Conservation (phyloP, 1,140 invertebrate genomes). For the Trissolcus basalis region DNA sequence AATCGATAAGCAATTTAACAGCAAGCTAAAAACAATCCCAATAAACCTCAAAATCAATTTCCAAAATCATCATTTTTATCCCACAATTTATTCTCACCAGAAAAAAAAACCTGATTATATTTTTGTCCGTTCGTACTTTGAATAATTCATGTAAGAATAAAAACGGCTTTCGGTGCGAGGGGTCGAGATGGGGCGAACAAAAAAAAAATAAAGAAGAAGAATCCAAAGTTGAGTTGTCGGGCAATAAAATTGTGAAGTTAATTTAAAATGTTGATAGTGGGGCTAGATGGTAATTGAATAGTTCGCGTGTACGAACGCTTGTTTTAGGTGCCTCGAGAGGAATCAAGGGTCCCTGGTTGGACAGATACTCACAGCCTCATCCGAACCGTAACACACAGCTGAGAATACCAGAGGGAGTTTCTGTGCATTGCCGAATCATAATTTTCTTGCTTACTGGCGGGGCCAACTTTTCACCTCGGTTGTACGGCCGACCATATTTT, state of each 20-base stretch:
- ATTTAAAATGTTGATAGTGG: conserved; percentile 30
- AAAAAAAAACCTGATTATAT: no score
- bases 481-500: conserved; percentile 12
- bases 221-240: conserved; percentile 16
- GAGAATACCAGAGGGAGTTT: conserved; percentile 22
- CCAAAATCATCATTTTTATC: no score
- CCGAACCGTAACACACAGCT: conserved; percentile 17
- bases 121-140: conserved; percentile 15
- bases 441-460: conserved; percentile 30
- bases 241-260: conserved; percentile 42
- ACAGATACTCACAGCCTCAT: conserved; percentile 48
- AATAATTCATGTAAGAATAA: conserved; percentile 18
- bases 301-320: conserved; percentile 2
- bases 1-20: no score
- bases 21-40: conserved; percentile 20
- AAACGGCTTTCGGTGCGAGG: no score
- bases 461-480: no score
- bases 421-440: conserved; percentile 27
- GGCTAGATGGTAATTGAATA: not conserved
- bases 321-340: conserved; percentile 43
- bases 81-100: no score
- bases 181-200: no score
- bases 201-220: conserved; percentile 19
- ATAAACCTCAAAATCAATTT: no score
- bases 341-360: conserved; percentile 56